phyloP scores from a whole-genome alignment of 2,797 vertebrate species.

The Pangasius larnaudii region DNA sequence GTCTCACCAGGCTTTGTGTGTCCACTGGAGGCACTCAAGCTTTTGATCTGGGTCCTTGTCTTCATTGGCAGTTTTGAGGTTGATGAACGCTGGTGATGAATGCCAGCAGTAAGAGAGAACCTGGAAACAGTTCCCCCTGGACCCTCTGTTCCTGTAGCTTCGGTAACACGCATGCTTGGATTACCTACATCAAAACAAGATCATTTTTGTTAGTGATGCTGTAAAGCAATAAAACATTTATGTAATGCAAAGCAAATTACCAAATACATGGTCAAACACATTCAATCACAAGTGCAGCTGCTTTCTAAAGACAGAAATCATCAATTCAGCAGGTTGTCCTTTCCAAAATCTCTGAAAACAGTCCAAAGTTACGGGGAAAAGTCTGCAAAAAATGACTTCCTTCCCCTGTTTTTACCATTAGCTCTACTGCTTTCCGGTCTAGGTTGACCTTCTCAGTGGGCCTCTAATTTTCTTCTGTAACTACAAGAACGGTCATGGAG shows the following conservation, averaged over 20 bases:
- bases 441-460: conserved; percentile 38
- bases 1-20: conserved; percentile 75
- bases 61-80: conserved; percentile 74
- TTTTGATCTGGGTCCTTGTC: conserved; percentile 63
- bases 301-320: not conserved
- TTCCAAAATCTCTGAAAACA: not conserved
- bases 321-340: not conserved
- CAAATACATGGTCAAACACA: not conserved
- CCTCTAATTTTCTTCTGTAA: conserved; percentile 42
- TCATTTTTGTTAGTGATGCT: not conserved
- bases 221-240: not conserved
- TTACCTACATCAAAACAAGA: conserved; percentile 54
- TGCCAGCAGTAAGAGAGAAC: conserved; percentile 56
- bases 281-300: not conserved
- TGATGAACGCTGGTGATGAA: conserved; percentile 49
- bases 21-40: conserved; percentile 66
- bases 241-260: too few relatives aligned
- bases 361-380: not conserved
- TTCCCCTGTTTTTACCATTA: conserved; percentile 61
- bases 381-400: conserved; percentile 36
- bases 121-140: conserved; percentile 57
- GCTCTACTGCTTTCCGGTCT: conserved; percentile 57
- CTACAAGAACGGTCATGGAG: conserved; percentile 41
- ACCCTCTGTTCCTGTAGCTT: conserved; percentile 45
- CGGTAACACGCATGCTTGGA: conserved; percentile 53